These are phyloP conservation scores for Apostichopus leukothele DNA, from an alignment of 53 echinoderm and acorn worm species.

Conservation along the genomic window DNA sequence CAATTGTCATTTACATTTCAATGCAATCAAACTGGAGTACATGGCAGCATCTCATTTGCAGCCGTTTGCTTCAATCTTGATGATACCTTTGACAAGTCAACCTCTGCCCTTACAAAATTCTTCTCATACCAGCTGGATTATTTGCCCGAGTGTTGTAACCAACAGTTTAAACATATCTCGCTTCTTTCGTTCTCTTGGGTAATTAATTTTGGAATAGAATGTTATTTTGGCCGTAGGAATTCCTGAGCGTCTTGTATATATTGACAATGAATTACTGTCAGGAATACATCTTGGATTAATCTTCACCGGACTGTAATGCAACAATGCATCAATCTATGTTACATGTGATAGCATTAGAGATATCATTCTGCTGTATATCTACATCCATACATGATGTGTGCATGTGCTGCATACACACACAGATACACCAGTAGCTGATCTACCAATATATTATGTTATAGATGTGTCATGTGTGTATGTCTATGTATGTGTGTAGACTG, in stretches of 20 bases:
- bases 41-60: background rate
- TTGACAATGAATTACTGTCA: slow-evolving; percentile 22
- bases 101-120: slow-evolving; percentile 33
- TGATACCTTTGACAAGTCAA: slow-evolving; percentile 10
- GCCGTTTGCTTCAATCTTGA: background rate
- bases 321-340: no score
- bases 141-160: background rate
- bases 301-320: no score
- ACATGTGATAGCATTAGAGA: no score
- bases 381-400: no score
- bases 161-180: slow-evolving; percentile 30
- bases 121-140: slow-evolving; percentile 31
- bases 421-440: no score
- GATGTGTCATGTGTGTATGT: no score
- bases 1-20: no score
- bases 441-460: no score
- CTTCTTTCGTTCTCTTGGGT: background rate
- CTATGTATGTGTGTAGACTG: no score
- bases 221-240: slow-evolving; percentile 23
- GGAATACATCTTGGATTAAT: background rate
- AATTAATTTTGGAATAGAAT: slow-evolving; percentile 33
- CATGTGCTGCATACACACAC: no score
- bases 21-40: no score
- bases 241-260: background rate
- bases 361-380: no score